These are phyloP conservation scores for Hipposideros armiger DNA, from an alignment of 2,113 vertebrate genomes.

Conservation along the genomic window DNA sequence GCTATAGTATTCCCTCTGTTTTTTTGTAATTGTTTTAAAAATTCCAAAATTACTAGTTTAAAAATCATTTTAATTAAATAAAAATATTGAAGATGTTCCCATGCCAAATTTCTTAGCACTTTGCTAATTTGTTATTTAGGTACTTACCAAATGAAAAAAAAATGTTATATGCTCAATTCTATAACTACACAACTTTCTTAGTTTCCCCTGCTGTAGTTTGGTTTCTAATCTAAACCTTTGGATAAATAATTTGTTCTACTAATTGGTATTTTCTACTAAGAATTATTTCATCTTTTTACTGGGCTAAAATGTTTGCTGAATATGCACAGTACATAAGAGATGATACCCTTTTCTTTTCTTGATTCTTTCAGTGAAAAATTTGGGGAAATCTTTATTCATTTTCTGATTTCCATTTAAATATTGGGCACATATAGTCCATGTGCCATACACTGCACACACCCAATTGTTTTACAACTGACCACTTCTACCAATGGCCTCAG, in stretches of 20 bases:
- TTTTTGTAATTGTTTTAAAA: constrained; percentile 9
- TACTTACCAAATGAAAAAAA: not conserved
- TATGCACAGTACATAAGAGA: not conserved
- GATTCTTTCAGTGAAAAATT: not conserved
- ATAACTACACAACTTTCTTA: not conserved
- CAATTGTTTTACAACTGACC: not conserved
- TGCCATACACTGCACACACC: not conserved
- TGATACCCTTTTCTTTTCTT: fast-evolving
- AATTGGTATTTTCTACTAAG: not conserved
- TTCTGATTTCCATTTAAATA: not conserved
- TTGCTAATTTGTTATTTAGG: not conserved
- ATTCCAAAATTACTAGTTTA: not conserved
- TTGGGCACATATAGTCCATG: too few relatives aligned
- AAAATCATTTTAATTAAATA: not conserved
- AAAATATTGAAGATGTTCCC: not conserved
- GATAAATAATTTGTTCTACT: not conserved
- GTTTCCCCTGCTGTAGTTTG: not conserved
- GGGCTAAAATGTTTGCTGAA: not conserved
- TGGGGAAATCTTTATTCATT: not conserved
- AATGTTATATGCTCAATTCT: not conserved
- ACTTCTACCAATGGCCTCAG: not conserved
- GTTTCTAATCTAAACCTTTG: not conserved
- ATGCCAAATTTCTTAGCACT: not conserved
- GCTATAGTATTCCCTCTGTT: not conserved
- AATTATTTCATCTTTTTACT: not conserved